Evolutionary conservation across 2,113 vertebrate genomes (phyloP), one percentile per base, ranked within the genome.

Genomic region (Megalops atlanticus): DNA sequence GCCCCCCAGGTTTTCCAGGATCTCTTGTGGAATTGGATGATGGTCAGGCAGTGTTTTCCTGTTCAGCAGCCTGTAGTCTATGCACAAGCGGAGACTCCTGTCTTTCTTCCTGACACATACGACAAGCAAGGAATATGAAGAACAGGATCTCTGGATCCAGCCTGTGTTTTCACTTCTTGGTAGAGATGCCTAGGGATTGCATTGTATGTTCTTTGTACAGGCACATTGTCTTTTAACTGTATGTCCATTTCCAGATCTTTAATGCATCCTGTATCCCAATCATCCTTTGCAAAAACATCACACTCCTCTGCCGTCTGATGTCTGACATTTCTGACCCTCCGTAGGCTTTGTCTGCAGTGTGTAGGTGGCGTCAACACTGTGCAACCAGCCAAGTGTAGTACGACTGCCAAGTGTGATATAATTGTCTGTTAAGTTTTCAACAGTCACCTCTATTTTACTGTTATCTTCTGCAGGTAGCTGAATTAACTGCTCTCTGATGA

Each of bases 71-170:
- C 80, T 39, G 16, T 83, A 83, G 45, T 79, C 79, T 5, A 85
- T n/a, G 2, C 71, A 81, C 7, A 82, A 36, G 11, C 35, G 16
- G 0, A 84, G 38, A 15, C 76, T 35, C 1, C 76, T 64, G 76
- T 84, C 78, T 77, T 86, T 87, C 49, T 85, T 87, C 7, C 80
- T 76, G 16, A 83, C 8, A 0, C 47, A 84, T 18, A 84, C 78
- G 14, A 83, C 31, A 39, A 69, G 45, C 11, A 35, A 84, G 5
- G 74, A 80, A 21, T 80, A 81, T 0, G 70, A 81, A 6, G 76
- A 83, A n/a, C 5, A 33, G 0, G 58, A 83, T 14, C 82, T 49
- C 39, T 71, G 24, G 40, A 79, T 83, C 58, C 75, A 83, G 16
- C 83, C 79, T 54, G 58, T 0, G 5, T 52, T 35, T 82, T 84